Evolutionary conservation across 2,888 invertebrate species (phyloP).

Genomic region (Clivina fossor): DNA sequence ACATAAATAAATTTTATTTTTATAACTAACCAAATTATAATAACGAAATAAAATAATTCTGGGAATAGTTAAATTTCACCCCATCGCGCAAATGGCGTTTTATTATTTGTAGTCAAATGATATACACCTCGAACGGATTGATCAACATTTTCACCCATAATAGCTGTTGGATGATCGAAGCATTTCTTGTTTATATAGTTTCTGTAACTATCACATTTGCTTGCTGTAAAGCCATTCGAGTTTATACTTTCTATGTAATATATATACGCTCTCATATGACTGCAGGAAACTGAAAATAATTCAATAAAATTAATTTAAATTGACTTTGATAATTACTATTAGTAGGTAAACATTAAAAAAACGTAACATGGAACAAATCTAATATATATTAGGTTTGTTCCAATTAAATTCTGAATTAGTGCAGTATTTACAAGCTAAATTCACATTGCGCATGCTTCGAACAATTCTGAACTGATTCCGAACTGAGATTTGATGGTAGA

Average conservation of each 20-base stretch:
- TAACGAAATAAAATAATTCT: neutral
- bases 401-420: too few relatives aligned
- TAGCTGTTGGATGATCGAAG: conserved; percentile 34
- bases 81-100: conserved; percentile 52
- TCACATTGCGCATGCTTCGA: too few relatives aligned
- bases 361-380: too few relatives aligned
- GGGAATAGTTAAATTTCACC: neutral
- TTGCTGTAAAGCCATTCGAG: conserved; percentile 57
- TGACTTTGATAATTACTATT: too few relatives aligned
- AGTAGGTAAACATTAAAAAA: too few relatives aligned
- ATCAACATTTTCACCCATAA: conserved; percentile 61
- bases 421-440: too few relatives aligned
- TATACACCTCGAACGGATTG: conserved; percentile 57
- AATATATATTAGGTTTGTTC: too few relatives aligned
- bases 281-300: conserved; percentile 23
- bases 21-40: too few relatives aligned
- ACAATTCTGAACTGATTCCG: too few relatives aligned
- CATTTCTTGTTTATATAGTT: conserved; percentile 55
- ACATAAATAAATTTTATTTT: neutral
- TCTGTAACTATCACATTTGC: conserved; percentile 59
- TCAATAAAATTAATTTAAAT: neutral
- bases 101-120: conserved; percentile 61
- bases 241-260: conserved; percentile 66
- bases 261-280: conserved; percentile 61
- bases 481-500: too few relatives aligned